Evolutionary conservation across 30 jellyfish, hydroid and myxozoan species (phyloP), one percentile per base, ranked within the genome.

Genomic region (Pseudorhiza aurosa): DNA sequence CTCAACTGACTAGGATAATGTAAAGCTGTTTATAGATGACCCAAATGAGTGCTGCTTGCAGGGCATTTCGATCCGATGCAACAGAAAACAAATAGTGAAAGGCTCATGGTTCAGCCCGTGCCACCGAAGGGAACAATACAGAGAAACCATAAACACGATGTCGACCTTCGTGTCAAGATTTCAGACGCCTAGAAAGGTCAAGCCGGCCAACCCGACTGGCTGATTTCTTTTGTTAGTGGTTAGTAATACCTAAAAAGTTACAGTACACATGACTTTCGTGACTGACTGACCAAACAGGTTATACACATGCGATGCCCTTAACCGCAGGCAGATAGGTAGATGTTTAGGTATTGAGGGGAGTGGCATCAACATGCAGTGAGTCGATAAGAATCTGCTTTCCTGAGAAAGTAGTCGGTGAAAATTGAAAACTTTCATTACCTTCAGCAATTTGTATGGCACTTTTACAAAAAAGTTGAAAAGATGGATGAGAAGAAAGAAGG

Each of bases 181-280:
- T 51, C 27, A 43, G 86, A 72, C 86, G 86, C 86, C 86, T 28
- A 33, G 19, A 22, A 44, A 72, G 86, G 86, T 72, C 86, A 72
- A 72, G 72, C 75, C 65, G 75, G 86, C 86, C 32, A 72, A 7
- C 74, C 75, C 63, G 32, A 51, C 19, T 29, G 51, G 14, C 12
- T 53, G 65, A 19, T 35, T 30, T 53, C 86, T 40, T 27, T 72
- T 72, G 86, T 72, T 27, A 21, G 65, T 27, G 86, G 86, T 72
- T 72, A 27, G 46, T 26, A 14, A 22, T 57, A 75, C 86, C 86
- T 72, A 56, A 72, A 71, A 72, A 72, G 75, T 72, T 72, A 50
- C 74, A 0, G 75, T 72, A 72, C 86, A 53, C 17, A 49, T 14
- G 74, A 8, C 39, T 8, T 72, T 56, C 86, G 86, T 72, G 86